Conservation (phyloP, 2,888 invertebrate species). For the Apamea sordens region DNA sequence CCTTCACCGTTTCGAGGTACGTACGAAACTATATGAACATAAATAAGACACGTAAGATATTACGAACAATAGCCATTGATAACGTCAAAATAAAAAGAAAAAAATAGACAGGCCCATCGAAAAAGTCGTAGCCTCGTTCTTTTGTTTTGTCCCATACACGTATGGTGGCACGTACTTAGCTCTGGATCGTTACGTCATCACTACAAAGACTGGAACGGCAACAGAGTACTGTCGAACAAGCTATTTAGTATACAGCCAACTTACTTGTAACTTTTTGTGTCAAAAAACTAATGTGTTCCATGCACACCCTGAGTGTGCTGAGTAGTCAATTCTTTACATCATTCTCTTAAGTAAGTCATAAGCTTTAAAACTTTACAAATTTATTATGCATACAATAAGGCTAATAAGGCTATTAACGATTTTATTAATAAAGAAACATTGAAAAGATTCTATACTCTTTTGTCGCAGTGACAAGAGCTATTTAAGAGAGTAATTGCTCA, state of each 20-base stretch:
- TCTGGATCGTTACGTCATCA: slow-evolving; percentile 67
- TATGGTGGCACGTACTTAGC: slow-evolving; percentile 52
- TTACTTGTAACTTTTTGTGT: neutral
- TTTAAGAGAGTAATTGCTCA: neutral
- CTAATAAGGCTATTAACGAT: neutral
- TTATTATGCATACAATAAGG: neutral
- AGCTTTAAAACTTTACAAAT: neutral
- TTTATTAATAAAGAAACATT: neutral
- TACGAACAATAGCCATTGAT: slow-evolving; percentile 10
- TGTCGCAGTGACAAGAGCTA: neutral
- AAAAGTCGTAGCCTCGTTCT: slow-evolving; percentile 52
- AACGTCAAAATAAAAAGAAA: slow-evolving; percentile 7
- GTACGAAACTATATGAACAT: neutral
- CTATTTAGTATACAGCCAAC: neutral
- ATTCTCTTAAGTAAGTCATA: no score
- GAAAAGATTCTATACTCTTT: neutral
- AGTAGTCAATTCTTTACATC: neutral
- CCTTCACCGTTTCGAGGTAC: neutral
- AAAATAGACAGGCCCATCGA: slow-evolving; percentile 33
- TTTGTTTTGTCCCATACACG: slow-evolving; percentile 57
- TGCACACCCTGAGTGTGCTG: neutral
- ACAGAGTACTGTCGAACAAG: slow-evolving; percentile 40
- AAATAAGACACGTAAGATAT: neutral
- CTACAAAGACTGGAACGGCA: slow-evolving; percentile 66
- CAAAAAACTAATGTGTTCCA: no score